Evolutionary conservation across 2,113 vertebrate genomes (phyloP).

Genomic region (Oostethus manadensis): DNA sequence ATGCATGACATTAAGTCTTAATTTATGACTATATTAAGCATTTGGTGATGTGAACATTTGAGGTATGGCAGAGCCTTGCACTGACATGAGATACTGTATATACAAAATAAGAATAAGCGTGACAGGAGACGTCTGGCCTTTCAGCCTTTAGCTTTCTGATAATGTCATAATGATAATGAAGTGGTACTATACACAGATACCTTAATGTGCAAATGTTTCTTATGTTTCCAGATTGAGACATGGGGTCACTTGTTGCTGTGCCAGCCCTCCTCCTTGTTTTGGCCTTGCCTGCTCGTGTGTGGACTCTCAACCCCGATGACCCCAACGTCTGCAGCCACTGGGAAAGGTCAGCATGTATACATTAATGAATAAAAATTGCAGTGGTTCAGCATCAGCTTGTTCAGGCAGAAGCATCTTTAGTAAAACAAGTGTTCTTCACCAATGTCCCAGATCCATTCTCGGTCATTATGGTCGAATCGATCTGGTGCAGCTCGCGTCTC

Average conservation of each 20-base stretch:
- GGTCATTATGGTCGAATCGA: slow-evolving; percentile 50
- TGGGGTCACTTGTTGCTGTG: slow-evolving; percentile 65
- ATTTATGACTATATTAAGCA: no score
- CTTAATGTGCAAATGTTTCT: not conserved
- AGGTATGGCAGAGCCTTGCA: no score
- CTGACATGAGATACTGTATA: no score
- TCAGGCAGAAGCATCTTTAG: slow-evolving; percentile 22
- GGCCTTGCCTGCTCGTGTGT: slow-evolving; percentile 62
- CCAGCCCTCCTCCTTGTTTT: slow-evolving; percentile 65
- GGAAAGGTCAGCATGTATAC: slow-evolving; percentile 82
- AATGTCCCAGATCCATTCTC: slow-evolving; percentile 43
- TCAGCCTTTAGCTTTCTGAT: no score
- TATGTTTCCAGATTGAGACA: slow-evolving; percentile 59
- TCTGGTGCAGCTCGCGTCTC: slow-evolving; percentile 36
- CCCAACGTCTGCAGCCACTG: slow-evolving; percentile 99
- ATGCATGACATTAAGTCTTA: no score
- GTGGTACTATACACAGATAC: no score
- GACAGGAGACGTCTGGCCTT: no score
- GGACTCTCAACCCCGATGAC: slow-evolving; percentile 91
- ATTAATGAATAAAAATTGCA: not conserved
- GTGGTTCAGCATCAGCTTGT: slow-evolving; percentile 2
- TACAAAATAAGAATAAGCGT: no score
- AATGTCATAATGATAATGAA: no score
- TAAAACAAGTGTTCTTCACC: slow-evolving; percentile 31
- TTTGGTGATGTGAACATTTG: no score